Evolutionary conservation across 1,140 invertebrate species (phyloP).

Genomic region (fruit fly (Drosophila melanogaster)): Release_6_plus_ISO1_MT NT_037436.4:6438501-6439000

Average conservation of each 20-base stretch:
- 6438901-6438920: slow-evolving; percentile 32
- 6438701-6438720: slow-evolving; percentile 40
- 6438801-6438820: slow-evolving; percentile 48
- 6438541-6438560: not conserved
- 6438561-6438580: slow-evolving; percentile 47
- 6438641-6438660: slow-evolving; percentile 83
- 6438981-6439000: slow-evolving; percentile 61
- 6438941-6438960: slow-evolving; percentile 70
- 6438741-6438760: slow-evolving; percentile 82
- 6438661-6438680: slow-evolving; percentile 54
- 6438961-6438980: slow-evolving; percentile 72
- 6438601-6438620: slow-evolving; percentile 65
- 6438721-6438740: slow-evolving; percentile 79
- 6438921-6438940: slow-evolving; percentile 65
- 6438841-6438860: slow-evolving; percentile 7
- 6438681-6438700: slow-evolving; percentile 41
- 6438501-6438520: slow-evolving; percentile 77
- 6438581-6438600: slow-evolving; percentile 37
- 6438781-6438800: slow-evolving; percentile 30
- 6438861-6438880: slow-evolving; percentile 37
- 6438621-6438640: slow-evolving; percentile 71
- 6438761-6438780: slow-evolving; percentile 74
- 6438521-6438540: slow-evolving; percentile 45
- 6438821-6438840: slow-evolving; percentile 66
- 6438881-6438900: slow-evolving; percentile 25